Base-by-base conservation (phyloP, 2,888 invertebrate species). In the Sarcophaga variegata region DNA sequence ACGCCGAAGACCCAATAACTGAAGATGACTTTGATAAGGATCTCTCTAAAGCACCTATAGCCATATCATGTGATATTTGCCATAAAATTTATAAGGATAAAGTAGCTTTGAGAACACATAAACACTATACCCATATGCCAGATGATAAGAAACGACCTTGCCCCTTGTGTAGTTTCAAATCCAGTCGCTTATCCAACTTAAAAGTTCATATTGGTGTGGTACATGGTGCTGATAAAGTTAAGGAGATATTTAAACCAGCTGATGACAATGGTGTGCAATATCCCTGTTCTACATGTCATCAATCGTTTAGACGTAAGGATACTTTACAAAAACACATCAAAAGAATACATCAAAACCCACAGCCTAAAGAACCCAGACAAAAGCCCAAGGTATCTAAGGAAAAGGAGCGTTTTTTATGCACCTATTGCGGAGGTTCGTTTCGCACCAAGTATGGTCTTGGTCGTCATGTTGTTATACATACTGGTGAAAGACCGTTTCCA, bases 401-500 rank as follows among this genome's bases (percentile, higher is more conserved):
- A 59, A 81, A 81, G n/a, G 77, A 81, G 76, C 66, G 81, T 49
- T 87, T 87, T 71, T 37, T 87, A 37, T 87, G 87, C 54, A 79
- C 84, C 2, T 78, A 78, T 20, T 87, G 87, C 71, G 87, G 87
- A 49, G 78, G 84, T 17, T 87, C 87, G 12, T 87, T 82, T 25
- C 78, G 75, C 22, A 79, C 84, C 8, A 87, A 87, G 37, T 82
- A 87, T 54, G 81, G 81, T 11, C 64, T 87, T 10, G 78, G 81
- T 47, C 71, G 87, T 14, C 87, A 87, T 72, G 79, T 82, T 45
- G 81, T 84, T 14, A 84, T 96, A 0, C 96, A 96, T 90, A 96
- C 96, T 0, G 96, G 96, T 4, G 92, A 92, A 85, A 76, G 89
- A 3, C 89, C 89, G 17, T 88, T 88, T 75, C 88, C 87, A 10